Evolutionary conservation across 2,888 invertebrate genomes (phyloP), one percentile per base, ranked within the genome.

Genomic region (Spatulosminthurus flaviceps): DNA sequence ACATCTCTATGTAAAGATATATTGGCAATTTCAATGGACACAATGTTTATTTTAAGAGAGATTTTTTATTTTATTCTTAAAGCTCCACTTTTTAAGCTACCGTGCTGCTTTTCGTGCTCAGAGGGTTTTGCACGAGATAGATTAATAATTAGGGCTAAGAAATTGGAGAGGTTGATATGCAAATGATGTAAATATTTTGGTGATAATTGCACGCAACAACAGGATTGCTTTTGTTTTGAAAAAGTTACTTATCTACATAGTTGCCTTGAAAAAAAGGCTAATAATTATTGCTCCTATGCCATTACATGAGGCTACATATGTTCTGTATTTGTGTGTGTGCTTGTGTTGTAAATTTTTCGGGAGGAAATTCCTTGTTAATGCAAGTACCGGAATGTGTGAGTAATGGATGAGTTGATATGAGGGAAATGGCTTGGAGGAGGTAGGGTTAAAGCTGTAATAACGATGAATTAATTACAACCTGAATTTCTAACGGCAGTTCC

Each of bases 381-480:
- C 9, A 51, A 51, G 7, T 51, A 51, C 16, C 16, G 2, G 16
- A 19, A 19, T 51, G 51, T 51, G 16, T 51, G 51, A 11, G 16
- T 51, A 51, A 51, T n/a, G 51, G 16, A 51, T 51, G 51, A 51
- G 51, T 51, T 51, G 51, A 9, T 51, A 11, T 16, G 5, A 19
- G 16, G 51, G 51, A 51, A 16, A 51, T 19, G 5, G n/a, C 51
- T 51, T 51, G 51, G 51, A 51, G 51, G 51, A 51, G 51, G 51
- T 16, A 4, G 19, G n/a, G 51, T 19, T 16, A 1, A 9, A 19
- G 51, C n/a, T 51, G 51, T 51, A 11, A 51, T 5, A 19, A 51
- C 51, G 51, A 4, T 51, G 51, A 51, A 51, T 51, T 51, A 51
- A 51, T 51, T 51, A 51, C 51, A 51, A 51, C 51, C 51, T 51